Conservation (phyloP, 2,888 invertebrate genomes). For the Polietes domitor region DNA sequence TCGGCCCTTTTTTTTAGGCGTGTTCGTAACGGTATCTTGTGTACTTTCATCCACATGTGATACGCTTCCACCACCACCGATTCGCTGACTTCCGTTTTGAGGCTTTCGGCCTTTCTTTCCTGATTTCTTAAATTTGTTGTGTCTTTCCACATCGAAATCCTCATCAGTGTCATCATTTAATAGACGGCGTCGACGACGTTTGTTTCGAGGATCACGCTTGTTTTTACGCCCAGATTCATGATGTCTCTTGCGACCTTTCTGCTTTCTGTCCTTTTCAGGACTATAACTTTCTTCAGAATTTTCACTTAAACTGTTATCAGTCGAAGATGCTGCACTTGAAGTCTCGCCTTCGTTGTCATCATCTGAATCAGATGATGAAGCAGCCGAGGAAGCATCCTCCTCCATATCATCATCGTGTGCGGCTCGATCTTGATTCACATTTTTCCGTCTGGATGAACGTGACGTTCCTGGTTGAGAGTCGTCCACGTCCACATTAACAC, state of each 20-base stretch:
- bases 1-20: constrained; percentile 74
- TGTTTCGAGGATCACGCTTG: constrained; percentile 52
- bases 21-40: constrained; percentile 71
- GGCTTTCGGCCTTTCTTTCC: constrained; percentile 46
- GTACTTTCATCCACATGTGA: constrained; percentile 76
- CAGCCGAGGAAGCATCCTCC: constrained; percentile 46
- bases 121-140: constrained; percentile 61
- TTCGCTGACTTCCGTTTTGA: constrained; percentile 45
- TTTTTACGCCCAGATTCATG: constrained; percentile 50
- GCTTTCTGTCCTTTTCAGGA: constrained; percentile 78
- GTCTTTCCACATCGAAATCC: constrained; percentile 64
- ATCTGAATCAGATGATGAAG: constrained; percentile 63
- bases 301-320: constrained; percentile 72
- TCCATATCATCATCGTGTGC: constrained; percentile 66
- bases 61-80: constrained; percentile 28
- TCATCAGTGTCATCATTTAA: constrained; percentile 72
- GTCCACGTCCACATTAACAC: constrained; percentile 62
- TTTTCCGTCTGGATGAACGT: constrained; percentile 71
- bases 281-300: constrained; percentile 84
- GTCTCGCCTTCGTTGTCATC: constrained; percentile 66
- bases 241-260: constrained; percentile 64
- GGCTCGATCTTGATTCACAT: constrained; percentile 72
- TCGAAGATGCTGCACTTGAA: constrained; percentile 71
- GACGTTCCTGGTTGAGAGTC: constrained; percentile 68
- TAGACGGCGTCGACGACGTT: constrained; percentile 60